These are phyloP conservation scores for Psittacus erithacus DNA, from an alignment of 2,113 vertebrate genomes.

Conservation along the genomic window DNA sequence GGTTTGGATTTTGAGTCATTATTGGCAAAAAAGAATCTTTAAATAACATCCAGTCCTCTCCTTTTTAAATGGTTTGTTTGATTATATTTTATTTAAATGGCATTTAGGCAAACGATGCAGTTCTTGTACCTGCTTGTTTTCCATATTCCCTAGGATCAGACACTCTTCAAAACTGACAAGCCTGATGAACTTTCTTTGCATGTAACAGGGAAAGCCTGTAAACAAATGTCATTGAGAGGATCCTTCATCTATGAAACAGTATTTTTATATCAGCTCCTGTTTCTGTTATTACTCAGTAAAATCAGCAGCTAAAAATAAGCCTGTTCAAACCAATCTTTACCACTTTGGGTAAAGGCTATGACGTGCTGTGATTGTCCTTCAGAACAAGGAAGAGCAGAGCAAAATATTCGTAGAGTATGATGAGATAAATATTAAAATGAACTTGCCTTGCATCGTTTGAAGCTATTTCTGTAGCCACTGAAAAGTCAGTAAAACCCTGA, in stretches of 20 bases:
- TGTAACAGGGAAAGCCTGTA: not conserved
- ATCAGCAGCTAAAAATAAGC: not conserved
- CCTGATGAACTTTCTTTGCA: constrained; percentile 14
- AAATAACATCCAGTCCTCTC: not conserved
- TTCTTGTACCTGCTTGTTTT: not conserved
- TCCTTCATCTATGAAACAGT: not conserved
- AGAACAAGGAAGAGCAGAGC: not conserved
- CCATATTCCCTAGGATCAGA: not conserved
- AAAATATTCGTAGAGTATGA: not conserved
- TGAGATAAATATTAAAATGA: constrained; percentile 38
- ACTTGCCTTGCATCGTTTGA: constrained; percentile 13
- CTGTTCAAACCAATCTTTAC: not conserved
- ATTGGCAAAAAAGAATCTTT: not conserved
- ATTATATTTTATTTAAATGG: not conserved
- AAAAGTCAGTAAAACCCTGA: not conserved
- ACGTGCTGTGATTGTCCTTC: not conserved
- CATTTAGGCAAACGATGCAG: not conserved
- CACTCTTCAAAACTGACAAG: not conserved
- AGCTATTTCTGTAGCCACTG: not conserved
- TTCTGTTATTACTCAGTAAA: constrained; percentile 24
- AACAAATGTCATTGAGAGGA: not conserved
- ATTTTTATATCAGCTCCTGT: not conserved
- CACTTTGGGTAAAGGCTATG: constrained; percentile 4
- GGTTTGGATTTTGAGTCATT: not conserved
- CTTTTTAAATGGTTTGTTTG: not conserved